Percentiles rank a stretch among this genome's conserved stretches.
Conservation (phyloP, 2,888 invertebrate species). For the Limnephilus marmoratus region DNA sequence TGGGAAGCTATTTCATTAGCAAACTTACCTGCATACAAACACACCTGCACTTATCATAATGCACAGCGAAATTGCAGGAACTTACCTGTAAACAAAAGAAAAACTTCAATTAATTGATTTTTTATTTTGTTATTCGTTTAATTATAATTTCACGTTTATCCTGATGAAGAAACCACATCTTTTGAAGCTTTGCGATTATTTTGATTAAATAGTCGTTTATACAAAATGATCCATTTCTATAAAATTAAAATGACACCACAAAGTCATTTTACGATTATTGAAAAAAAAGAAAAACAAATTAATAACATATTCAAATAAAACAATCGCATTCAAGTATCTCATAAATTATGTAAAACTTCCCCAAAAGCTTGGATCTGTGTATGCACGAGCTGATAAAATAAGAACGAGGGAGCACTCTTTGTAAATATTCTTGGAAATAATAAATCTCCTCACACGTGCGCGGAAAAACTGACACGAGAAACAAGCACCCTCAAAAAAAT, state of each 20-base stretch:
- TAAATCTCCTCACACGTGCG: background rate
- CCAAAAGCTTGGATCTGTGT: background rate
- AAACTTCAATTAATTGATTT: background rate
- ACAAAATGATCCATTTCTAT: too few species aligned
- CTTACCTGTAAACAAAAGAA: constrained; percentile 14
- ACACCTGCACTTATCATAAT: background rate
- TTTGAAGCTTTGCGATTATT: too few species aligned
- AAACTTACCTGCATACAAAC: background rate
- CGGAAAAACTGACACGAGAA: background rate
- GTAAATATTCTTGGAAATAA: background rate
- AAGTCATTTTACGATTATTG: too few species aligned
- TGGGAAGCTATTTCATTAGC: too few species aligned
- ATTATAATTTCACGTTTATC: too few species aligned
- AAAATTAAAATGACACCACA: too few species aligned
- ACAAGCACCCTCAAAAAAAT: background rate
- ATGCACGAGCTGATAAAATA: background rate
- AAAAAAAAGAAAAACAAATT: background rate
- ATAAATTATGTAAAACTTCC: background rate
- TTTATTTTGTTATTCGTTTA: too few species aligned
- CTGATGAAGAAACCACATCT: too few species aligned
- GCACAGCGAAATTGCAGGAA: background rate
- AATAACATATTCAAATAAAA: background rate
- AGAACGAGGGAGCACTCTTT: background rate
- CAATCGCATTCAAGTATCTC: background rate
- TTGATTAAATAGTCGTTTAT: too few species aligned